These are phyloP conservation scores for Lucilia sericata DNA, from an alignment of 1,140 invertebrate species.

Conservation along the genomic window DNA sequence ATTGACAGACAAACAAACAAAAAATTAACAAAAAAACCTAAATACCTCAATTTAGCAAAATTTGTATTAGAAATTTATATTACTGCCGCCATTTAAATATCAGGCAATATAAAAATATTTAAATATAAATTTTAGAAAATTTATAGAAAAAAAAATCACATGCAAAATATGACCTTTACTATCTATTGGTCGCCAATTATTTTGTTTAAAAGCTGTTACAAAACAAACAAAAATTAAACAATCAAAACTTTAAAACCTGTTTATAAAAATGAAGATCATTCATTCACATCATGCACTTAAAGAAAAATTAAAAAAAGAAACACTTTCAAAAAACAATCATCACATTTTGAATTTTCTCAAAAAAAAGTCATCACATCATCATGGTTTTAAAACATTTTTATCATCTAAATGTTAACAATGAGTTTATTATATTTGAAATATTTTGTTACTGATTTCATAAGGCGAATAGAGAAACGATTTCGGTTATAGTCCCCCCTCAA, in stretches of 20 bases:
- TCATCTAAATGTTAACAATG: too few relatives aligned
- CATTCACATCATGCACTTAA: background rate
- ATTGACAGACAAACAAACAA: constrained; percentile 24
- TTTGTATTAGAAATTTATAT: constrained; percentile 41
- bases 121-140: constrained; percentile 27
- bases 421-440: too few relatives aligned
- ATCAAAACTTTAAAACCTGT: background rate
- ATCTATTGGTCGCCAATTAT: background rate
- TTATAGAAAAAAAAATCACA: background rate
- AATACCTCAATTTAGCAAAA: constrained; percentile 44
- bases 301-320: too few relatives aligned
- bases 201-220: background rate
- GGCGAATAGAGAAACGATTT: too few relatives aligned
- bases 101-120: background rate
- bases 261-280: background rate
- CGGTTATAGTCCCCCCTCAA: too few relatives aligned
- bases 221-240: background rate
- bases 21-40: constrained; percentile 39
- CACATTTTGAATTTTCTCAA: background rate
- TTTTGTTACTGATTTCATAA: too few relatives aligned
- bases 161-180: background rate
- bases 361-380: background rate
- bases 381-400: too few relatives aligned
- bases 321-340: background rate
- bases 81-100: constrained; percentile 22